phyloP scores from a whole-genome alignment of 2,797 vertebrate genomes.

The Emydoidea blandingii region DNA sequence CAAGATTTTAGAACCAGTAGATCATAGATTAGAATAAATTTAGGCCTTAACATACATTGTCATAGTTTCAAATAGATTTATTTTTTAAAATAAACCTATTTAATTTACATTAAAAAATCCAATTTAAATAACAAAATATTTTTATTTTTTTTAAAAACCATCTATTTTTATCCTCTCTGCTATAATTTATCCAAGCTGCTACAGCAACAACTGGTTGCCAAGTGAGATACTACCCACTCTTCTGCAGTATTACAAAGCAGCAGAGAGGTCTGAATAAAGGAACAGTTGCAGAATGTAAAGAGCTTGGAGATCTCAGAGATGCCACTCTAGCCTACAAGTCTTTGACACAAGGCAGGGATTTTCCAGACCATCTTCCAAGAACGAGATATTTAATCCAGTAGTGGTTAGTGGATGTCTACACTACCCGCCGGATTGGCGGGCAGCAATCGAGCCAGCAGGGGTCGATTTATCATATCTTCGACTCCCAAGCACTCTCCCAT shows the following conservation, averaged over 20 bases:
- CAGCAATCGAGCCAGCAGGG: no score
- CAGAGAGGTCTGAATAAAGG: not conserved
- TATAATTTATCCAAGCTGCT: not conserved
- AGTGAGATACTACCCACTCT: not conserved
- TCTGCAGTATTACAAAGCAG: not conserved
- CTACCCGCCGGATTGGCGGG: no score
- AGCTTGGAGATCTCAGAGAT: not conserved
- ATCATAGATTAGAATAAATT: not conserved
- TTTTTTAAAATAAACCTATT: no score
- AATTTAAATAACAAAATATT: no score
- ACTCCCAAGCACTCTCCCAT: no score
- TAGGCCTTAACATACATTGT: not conserved
- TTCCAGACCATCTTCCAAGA: not conserved
- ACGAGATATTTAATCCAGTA: not conserved
- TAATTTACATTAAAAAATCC: not conserved
- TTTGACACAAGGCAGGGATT: not conserved
- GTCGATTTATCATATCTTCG: no score
- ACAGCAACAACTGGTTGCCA: not conserved
- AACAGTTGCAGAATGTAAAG: rapidly evolving
- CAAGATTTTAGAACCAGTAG: not conserved
- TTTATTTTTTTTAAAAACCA: not conserved
- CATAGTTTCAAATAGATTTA: not conserved
- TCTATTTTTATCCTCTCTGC: not conserved
- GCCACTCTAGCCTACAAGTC: not conserved
- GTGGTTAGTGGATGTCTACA: not conserved